A percentile compares a stretch with the other conserved stretches of the same genome.
Evolutionary conservation across 2,888 invertebrate species (phyloP).

Genomic region (Cremastinae sp.): DNA sequence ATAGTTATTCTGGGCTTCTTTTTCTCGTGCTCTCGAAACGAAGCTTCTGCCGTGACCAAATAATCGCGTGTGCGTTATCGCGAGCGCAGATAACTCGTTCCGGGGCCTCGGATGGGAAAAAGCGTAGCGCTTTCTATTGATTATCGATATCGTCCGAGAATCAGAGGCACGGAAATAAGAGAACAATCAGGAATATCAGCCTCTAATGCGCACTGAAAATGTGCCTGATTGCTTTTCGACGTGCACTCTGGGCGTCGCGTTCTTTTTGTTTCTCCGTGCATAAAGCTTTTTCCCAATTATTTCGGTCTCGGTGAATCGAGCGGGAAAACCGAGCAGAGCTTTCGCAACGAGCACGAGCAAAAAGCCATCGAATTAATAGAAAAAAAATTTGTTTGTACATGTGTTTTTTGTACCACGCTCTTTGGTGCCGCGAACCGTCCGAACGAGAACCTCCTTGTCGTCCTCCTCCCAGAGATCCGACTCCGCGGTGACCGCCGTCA

Average conservation of each 20-base stretch:
- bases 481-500: constrained; percentile 82
- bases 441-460: constrained; percentile 89
- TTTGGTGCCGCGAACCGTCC: constrained; percentile 90
- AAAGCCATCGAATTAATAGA: not conserved
- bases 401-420: constrained; percentile 83
- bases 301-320: not conserved
- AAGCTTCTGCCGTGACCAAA: constrained; percentile 18
- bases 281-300: too few species aligned
- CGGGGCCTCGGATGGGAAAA: constrained; percentile 8
- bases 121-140: constrained; percentile 42
- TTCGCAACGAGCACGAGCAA: not conserved
- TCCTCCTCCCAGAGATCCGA: constrained; percentile 90
- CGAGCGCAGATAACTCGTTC: not conserved
- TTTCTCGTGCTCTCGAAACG: constrained; percentile 4
- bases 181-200: constrained; percentile 31
- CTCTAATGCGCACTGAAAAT: constrained; percentile 17
- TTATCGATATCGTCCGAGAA: constrained; percentile 29
- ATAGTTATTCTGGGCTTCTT: not conserved
- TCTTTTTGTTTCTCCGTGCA: too few species aligned
- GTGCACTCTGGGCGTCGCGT: not conserved
- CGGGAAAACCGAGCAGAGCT: not conserved
- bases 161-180: not conserved
- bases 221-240: not conserved
- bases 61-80: not conserved
- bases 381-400: constrained; percentile 8